These are phyloP conservation scores for Barypeithes pellucidus DNA, from an alignment of 2,888 invertebrate species.

Conservation along the genomic window DNA sequence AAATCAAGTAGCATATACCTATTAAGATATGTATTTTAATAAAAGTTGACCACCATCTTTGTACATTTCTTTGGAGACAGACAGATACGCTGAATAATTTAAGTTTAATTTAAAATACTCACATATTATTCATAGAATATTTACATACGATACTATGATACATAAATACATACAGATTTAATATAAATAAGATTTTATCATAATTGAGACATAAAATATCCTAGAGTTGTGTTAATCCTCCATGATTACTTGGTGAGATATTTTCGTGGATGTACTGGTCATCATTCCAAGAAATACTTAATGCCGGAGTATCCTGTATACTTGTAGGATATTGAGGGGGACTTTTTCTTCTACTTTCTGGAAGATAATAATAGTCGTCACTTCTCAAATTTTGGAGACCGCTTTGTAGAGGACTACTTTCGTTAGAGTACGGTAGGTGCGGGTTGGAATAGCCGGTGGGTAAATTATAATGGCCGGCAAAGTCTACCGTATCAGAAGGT, in stretches of 20 bases:
- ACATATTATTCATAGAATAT: too few species aligned
- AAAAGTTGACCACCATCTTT: too few species aligned
- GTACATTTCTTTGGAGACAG: too few species aligned
- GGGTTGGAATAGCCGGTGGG: not conserved
- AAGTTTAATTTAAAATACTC: too few species aligned
- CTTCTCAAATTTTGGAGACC: not conserved
- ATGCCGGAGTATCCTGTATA: not conserved
- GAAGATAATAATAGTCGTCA: constrained; percentile 14
- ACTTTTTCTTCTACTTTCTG: constrained; percentile 12
- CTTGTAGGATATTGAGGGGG: constrained; percentile 17
- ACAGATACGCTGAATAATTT: too few species aligned
- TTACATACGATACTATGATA: too few species aligned
- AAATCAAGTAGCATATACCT: too few species aligned
- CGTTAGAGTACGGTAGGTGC: not conserved
- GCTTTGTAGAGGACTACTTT: not conserved
- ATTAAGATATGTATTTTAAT: too few species aligned
- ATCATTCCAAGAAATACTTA: constrained; percentile 14
- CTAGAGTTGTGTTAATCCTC: constrained; percentile 16
- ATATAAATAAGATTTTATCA: too few species aligned
- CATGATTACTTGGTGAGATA: not conserved
- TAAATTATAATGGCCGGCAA: constrained; percentile 3
- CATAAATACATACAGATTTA: too few species aligned
- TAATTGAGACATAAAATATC: not conserved
- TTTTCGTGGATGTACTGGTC: not conserved
- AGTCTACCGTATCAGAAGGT: constrained; percentile 3